Percentiles rank a stretch among this genome's conserved stretches.
These are phyloP conservation scores for Lycaon pictus DNA, from an alignment of 2,113 vertebrate species.

Conservation along the genomic window DNA sequence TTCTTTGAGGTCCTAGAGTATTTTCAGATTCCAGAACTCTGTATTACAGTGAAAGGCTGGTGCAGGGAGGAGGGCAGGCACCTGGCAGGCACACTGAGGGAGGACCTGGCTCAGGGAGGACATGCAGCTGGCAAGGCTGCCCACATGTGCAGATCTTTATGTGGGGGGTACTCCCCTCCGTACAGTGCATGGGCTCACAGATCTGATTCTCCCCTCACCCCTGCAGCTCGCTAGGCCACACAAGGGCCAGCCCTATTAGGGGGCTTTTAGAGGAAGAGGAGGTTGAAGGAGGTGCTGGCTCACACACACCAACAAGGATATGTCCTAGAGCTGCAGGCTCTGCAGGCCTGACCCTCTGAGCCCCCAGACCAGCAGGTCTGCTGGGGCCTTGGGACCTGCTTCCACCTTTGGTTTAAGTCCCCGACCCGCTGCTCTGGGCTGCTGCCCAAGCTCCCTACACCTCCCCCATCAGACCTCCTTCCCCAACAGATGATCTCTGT, in stretches of 20 bases:
- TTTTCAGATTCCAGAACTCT: background rate
- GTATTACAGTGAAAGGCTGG: rapidly evolving
- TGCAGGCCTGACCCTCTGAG: background rate
- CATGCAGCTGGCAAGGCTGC: rapidly evolving
- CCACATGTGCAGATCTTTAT: rapidly evolving
- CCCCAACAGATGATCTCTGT: background rate
- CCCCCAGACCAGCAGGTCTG: background rate
- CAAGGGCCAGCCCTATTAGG: background rate
- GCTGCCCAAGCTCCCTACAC: background rate
- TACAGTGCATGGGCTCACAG: background rate
- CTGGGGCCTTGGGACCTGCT: background rate
- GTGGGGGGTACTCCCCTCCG: rapidly evolving
- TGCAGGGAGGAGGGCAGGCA: background rate
- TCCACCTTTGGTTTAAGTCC: no score
- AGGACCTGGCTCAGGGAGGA: rapidly evolving
- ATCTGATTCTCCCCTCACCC: no score
- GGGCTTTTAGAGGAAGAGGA: background rate
- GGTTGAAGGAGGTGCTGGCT: background rate
- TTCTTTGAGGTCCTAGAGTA: background rate
- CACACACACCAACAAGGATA: background rate
- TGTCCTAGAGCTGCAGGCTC: background rate
- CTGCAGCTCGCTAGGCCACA: background rate
- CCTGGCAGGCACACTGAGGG: background rate
- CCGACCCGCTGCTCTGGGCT: background rate
- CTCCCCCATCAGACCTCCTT: background rate